These are phyloP conservation scores for Arizona elegans DNA, from an alignment of 2,113 vertebrate species.

Conservation along the genomic window DNA sequence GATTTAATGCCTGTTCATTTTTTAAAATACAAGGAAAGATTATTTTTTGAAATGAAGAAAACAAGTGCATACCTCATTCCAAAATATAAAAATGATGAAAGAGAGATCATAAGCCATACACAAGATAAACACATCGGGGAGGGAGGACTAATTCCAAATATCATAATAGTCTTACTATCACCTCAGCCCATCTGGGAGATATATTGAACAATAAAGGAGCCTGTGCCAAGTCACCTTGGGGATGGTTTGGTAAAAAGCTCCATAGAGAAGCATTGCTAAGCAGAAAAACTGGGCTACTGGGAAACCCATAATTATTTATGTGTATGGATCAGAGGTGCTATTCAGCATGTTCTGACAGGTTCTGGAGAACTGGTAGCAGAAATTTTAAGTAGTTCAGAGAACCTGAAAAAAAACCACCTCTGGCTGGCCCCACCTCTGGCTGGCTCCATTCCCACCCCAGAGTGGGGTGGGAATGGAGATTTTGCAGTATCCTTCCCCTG, in stretches of 20 bases:
- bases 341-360: too few relatives aligned
- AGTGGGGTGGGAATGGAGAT: too few relatives aligned
- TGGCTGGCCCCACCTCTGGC: too few relatives aligned
- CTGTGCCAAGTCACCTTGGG: not conserved
- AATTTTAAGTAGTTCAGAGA: too few relatives aligned
- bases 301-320: not conserved
- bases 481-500: too few relatives aligned
- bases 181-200: not conserved
- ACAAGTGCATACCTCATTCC: not conserved
- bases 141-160: not conserved
- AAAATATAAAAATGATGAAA: not conserved
- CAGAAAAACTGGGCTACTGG: not conserved
- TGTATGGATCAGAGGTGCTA: not conserved
- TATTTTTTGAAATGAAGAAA: not conserved
- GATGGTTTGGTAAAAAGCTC: not conserved
- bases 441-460: too few relatives aligned
- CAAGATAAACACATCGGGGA: not conserved
- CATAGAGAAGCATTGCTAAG: not conserved
- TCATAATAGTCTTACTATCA: not conserved
- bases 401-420: too few relatives aligned
- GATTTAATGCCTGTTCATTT: not conserved
- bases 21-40: not conserved
- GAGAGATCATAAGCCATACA: not conserved
- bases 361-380: too few relatives aligned
- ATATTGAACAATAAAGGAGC: not conserved